Evolutionary conservation across 2,113 vertebrate genomes (phyloP).

Genomic region (Rhynchopsitta pachyrhyncha): DNA sequence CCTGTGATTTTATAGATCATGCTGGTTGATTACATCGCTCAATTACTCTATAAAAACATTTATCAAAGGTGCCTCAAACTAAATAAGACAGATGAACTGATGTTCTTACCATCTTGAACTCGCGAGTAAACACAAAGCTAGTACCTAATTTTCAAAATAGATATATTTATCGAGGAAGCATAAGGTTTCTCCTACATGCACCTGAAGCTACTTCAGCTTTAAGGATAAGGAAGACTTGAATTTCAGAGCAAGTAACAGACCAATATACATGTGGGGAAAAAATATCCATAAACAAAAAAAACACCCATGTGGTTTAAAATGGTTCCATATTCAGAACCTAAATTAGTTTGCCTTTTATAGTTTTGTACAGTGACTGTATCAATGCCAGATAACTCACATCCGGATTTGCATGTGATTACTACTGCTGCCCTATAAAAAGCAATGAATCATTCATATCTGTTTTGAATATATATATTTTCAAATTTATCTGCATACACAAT

Average conservation of each 20-base stretch:
- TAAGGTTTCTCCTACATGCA: neutral
- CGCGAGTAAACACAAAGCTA: neutral
- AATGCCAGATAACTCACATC: neutral
- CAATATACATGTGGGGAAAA: fast-evolving
- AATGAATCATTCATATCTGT: neutral
- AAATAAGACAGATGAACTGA: neutral
- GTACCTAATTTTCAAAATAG: neutral
- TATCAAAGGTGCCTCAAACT: neutral
- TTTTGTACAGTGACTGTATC: neutral
- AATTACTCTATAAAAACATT: neutral
- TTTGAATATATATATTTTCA: neutral
- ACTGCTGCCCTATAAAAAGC: neutral
- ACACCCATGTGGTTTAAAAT: neutral
- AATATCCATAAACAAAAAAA: neutral
- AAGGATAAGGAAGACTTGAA: neutral
- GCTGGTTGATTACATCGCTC: neutral
- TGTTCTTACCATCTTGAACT: neutral
- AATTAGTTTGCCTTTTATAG: neutral
- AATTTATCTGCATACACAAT: neutral
- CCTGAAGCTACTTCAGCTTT: neutral
- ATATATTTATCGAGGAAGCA: neutral
- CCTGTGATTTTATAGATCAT: neutral
- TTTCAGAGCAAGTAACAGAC: neutral
- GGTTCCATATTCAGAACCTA: neutral
- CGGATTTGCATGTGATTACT: neutral